Evolutionary conservation across 2,888 invertebrate species (phyloP).

Genomic region (Tuta absoluta): DNA sequence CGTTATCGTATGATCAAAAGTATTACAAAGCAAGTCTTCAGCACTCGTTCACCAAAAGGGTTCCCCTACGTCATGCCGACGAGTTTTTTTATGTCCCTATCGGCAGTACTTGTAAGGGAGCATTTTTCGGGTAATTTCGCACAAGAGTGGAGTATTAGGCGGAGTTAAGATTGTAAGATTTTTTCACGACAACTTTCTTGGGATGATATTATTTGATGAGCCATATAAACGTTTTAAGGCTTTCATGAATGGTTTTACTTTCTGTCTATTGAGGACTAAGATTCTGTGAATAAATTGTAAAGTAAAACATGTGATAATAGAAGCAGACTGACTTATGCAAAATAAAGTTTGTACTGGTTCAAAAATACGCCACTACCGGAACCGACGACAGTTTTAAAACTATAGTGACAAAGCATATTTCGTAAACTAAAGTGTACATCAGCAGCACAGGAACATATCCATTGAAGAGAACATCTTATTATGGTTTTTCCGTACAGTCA

Average conservation of each 20-base stretch:
- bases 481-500: too few species aligned
- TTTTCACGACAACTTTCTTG: conserved; percentile 35
- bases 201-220: conserved; percentile 14
- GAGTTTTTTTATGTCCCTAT: conserved; percentile 61
- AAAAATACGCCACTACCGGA: too few species aligned
- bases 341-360: too few species aligned
- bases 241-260: too few species aligned
- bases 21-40: neutral
- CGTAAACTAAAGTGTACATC: neutral
- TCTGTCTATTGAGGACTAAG: too few species aligned
- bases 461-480: too few species aligned
- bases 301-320: too few species aligned
- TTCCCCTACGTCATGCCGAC: conserved; percentile 47
- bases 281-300: too few species aligned
- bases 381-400: neutral
- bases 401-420: conserved; percentile 1
- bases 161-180: conserved; percentile 46
- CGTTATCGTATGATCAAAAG: neutral
- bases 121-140: conserved; percentile 56
- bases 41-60: neutral
- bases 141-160: conserved; percentile 44
- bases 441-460: too few species aligned
- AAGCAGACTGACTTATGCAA: too few species aligned
- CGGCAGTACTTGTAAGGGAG: conserved; percentile 44
- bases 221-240: neutral